A percentile compares a stretch with the other conserved stretches of the same genome.
phyloP scores from a whole-genome alignment of 2,797 vertebrate genomes.

The Alosa sapidissima region DNA sequence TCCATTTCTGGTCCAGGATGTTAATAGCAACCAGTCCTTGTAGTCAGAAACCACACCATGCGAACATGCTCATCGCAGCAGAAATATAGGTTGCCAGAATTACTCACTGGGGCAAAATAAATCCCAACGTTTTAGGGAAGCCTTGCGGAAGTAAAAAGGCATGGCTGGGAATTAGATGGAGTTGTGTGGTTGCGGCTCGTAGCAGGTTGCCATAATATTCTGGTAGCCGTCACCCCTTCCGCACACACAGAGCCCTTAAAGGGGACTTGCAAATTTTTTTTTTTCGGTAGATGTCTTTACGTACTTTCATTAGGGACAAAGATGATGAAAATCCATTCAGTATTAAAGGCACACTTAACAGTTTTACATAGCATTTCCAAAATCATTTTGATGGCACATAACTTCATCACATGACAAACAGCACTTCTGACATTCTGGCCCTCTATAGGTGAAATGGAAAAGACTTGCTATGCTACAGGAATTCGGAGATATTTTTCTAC shows the following conservation, averaged over 20 bases:
- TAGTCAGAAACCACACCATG: neutral
- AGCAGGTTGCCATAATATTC: neutral
- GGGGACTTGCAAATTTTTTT: neutral
- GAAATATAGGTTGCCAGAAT: neutral
- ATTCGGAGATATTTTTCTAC: no score
- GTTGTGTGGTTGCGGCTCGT: neutral
- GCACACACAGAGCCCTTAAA: neutral
- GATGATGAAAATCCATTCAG: no score
- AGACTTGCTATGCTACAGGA: no score
- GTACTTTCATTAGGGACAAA: no score
- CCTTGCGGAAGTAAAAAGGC: neutral
- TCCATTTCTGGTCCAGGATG: neutral
- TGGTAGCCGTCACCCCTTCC: neutral
- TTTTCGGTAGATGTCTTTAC: no score
- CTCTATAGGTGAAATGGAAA: no score
- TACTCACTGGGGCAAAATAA: conserved; percentile 10
- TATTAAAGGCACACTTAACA: no score
- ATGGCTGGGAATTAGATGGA: neutral
- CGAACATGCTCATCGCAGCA: neutral
- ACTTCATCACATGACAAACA: no score
- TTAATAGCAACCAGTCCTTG: neutral
- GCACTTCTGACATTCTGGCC: no score
- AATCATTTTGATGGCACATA: no score
- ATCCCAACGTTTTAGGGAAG: neutral
- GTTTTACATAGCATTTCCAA: no score